Evolutionary conservation across 2,888 invertebrate species (phyloP).

Genomic region (Oligia fasciuncula): DNA sequence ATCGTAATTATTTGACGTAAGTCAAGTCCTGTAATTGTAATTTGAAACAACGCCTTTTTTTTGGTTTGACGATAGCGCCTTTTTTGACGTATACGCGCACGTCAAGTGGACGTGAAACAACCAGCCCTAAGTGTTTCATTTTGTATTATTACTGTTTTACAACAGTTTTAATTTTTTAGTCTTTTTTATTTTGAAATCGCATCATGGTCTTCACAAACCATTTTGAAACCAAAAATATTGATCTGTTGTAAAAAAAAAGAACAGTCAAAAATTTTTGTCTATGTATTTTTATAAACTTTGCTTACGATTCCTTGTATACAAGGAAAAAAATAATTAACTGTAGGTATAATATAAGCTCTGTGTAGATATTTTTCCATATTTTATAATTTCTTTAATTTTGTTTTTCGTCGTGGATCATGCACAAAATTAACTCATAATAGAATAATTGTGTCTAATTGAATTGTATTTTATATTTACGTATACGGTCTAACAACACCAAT

Average conservation of each 20-base stretch:
- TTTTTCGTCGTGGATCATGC: slow-evolving; percentile 32
- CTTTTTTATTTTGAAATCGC: slow-evolving; percentile 9
- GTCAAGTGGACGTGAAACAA: not conserved
- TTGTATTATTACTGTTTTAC: slow-evolving; percentile 1
- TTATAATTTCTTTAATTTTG: slow-evolving; percentile 44
- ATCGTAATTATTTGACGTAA: not conserved
- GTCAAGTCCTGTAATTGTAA: not conserved
- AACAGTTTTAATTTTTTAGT: not conserved
- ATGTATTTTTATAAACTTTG: slow-evolving; percentile 42
- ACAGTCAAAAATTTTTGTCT: slow-evolving; percentile 21
- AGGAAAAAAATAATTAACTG: slow-evolving; percentile 36
- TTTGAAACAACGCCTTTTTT: not conserved
- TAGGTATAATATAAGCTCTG: slow-evolving; percentile 59
- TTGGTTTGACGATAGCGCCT: not conserved
- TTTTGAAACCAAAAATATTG: slow-evolving; percentile 45
- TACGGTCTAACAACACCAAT: slow-evolving; percentile 9
- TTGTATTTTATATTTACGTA: slow-evolving; percentile 28
- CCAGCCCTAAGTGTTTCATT: not conserved
- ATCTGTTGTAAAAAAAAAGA: slow-evolving; percentile 51
- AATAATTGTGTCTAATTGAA: slow-evolving; percentile 30
- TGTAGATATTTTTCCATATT: slow-evolving; percentile 61
- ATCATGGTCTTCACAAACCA: slow-evolving; percentile 1
- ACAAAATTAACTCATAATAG: slow-evolving; percentile 44
- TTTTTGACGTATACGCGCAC: too few species aligned
- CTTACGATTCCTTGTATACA: slow-evolving; percentile 42